Base-by-base conservation (phyloP, 1,140 invertebrate species). In the Ceratoteleas bidentatus region DNA sequence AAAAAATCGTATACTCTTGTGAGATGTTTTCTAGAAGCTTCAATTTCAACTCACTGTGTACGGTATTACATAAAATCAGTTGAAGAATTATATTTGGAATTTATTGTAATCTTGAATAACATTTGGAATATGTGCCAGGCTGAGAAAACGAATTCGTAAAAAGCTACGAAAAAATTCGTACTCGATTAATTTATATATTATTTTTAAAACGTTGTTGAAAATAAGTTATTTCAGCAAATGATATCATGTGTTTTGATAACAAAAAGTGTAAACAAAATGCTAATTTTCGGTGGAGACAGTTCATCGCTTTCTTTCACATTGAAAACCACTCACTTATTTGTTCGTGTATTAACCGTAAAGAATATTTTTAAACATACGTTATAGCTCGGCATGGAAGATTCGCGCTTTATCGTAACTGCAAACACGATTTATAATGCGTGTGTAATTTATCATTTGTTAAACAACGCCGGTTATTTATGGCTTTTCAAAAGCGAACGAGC, bases 401-500 rank as follows among this genome's bases (percentile, higher is more conserved):
- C 65, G 36, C 62, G 40, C 33, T 69, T 73, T 80, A 80, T 80
- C 77, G 70, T 61, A 73, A 62, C 69, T 70, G 78, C 78, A 81
- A 81, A 81, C 43, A 81, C 70, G 70, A 75, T 81, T 81, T 81
- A 81, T 66, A 66, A 75, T 75, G 65, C 72, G 53, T 36, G 54
- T 75, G 70, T 75, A 69, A 81, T 81, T 81, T 81, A 81, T 81
- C 78, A 75, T 81, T 75, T 65, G 64, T 81, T 70, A 81, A 81
- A 81, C 65, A 81, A 81, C 50, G 68, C 34, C 47, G 36, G 70
- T 75, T 81, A 81, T 81, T 81, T 81, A 75, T 53, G 50, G 50
- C 70, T 75, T 57, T 73, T 70, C 70, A 75, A 75, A 75, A 64
- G 52, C 38, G 65, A 69, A 57, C 65, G 65, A 69, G 64, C 65